Evolutionary conservation across 2,113 vertebrate genomes (phyloP), one percentile per base, ranked within the genome.

Genomic region (Toxostoma redivivum): DNA sequence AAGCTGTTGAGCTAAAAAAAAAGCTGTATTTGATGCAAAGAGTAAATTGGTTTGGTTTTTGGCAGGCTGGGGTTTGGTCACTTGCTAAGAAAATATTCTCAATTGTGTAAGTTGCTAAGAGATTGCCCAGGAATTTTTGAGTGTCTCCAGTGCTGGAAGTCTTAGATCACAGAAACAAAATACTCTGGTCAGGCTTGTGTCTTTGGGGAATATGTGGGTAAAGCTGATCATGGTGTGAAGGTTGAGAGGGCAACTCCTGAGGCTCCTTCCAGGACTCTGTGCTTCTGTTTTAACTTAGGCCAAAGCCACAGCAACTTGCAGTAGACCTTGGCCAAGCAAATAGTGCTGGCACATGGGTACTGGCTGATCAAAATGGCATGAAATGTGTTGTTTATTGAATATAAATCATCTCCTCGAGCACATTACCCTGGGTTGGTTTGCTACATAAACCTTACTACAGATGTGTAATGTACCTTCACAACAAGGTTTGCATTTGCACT

Each of bases 291-390:
- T 50, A 33, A 18, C n/a, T 47, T 35, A 7, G 0, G 3, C 56
- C 0, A 0, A 37, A 82, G 69, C 67, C 42, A 9, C 0, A 1
- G 38, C 45, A 45, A 33, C 56, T 79, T 54, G 14, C 60, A n/a
- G 71, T 12, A 67, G 33, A 61, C 28, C 8, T 40, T 71, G 64
- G 45, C 58, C 76, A 65, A 7, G 40, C 22, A 56, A 44, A 12
- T 0, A 35, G 22, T 27, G 37, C 45, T 60, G 33, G 48, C 60
- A 64, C 7, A 1, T 7, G 1, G 7, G 5, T 20, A 5, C 31
- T 67, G 48, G 15, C 74, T 82, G 60, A 62, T 42, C 15, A 45
- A 5, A 35, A n/a, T 35, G 44, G 40, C 58, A 37, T 57, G 27
- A 47, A 15, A 54, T 31, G 14, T 35, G 48, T 53, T 19, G 38